Evolutionary conservation across 2,888 invertebrate genomes (phyloP), one percentile per base, ranked within the genome.

Genomic region (Ornithoptera alexandrae): DNA sequence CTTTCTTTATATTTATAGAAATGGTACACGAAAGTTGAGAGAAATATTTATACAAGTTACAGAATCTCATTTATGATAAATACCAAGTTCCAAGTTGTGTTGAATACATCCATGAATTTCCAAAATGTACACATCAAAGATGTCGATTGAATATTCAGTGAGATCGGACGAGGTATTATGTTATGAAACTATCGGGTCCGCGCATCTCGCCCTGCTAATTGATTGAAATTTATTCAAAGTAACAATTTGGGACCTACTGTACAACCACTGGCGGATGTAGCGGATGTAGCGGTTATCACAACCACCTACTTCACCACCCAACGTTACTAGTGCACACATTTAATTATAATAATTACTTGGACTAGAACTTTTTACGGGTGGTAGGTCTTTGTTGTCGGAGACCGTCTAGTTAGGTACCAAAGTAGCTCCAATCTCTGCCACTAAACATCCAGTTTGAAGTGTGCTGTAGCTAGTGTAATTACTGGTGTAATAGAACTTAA

Each of bases 181-280:
- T 79, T 78, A 76, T 72, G 77, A 75, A 85, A 84, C 86, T 81
- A 81, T 82, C 83, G 79, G 78, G 80, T 77, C 77, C 76, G 76
- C 75, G 78, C 79, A 81, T 82, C 85, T 84, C 79, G 78, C 79
- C 79, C 81, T 76, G 77, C 74, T 89, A 89, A 89, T 89, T 88
- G 87, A 89, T 89, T 89, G 87, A 88, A 88, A 89, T 88, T 84
- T 87, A 89, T 89, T 87, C 89, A 86, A 78, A 85, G 81, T 77
- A 83, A 83, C 83, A 80, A 84, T 81, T 84, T 82, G 76, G 77
- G 72, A 39, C 67, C 75, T 77, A 76, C 76, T 73, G 81, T 79
- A 76, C 77, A 79, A 78, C 76, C 75, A 75, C 74, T 76, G 74
- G 75, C 74, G 74, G 76, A 73, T 74, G 70, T 76, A 81, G 75